These are phyloP conservation scores for Dynastes grantii DNA, from an alignment of 2,888 invertebrate species.

Conservation along the genomic window DNA sequence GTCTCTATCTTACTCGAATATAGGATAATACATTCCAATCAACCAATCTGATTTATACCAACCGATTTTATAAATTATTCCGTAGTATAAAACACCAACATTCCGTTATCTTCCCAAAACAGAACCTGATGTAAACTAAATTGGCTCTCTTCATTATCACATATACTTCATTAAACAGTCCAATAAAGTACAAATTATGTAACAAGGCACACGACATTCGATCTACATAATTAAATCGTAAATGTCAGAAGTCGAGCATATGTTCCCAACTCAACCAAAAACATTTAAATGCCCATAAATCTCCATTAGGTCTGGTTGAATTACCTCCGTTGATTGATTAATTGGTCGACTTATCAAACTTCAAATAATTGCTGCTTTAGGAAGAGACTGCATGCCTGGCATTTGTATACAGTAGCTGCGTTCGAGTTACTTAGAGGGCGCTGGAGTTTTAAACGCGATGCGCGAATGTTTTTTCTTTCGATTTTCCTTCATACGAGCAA, in stretches of 20 bases:
- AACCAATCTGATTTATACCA: too few species aligned
- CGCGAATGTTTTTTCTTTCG: constrained; percentile 12
- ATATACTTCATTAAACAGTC: not conserved
- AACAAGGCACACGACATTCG: constrained; percentile 5
- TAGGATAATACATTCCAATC: too few species aligned
- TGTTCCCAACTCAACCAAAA: constrained; percentile 13
- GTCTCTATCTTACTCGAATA: too few species aligned
- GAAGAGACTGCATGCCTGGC: not conserved
- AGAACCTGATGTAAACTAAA: not conserved
- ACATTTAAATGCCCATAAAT: constrained; percentile 32
- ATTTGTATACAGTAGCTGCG: too few species aligned
- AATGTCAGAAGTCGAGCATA: constrained; percentile 23
- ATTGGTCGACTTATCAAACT: constrained; percentile 35
- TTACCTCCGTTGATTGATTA: constrained; percentile 27
- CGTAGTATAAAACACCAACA: not conserved
- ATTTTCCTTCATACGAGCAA: not conserved
- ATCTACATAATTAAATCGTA: constrained; percentile 31
- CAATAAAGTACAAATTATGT: not conserved
- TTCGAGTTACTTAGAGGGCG: not conserved
- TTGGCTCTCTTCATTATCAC: not conserved
- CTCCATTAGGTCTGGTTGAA: constrained; percentile 22
- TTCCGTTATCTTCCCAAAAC: not conserved
- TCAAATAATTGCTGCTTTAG: constrained; percentile 34
- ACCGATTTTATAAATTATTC: not conserved
- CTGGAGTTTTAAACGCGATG: not conserved